A percentile compares a stretch with the other conserved stretches of the same genome.
These are phyloP conservation scores for Nibea coibor DNA, from an alignment of 2,113 vertebrate species.

Conservation along the genomic window DNA sequence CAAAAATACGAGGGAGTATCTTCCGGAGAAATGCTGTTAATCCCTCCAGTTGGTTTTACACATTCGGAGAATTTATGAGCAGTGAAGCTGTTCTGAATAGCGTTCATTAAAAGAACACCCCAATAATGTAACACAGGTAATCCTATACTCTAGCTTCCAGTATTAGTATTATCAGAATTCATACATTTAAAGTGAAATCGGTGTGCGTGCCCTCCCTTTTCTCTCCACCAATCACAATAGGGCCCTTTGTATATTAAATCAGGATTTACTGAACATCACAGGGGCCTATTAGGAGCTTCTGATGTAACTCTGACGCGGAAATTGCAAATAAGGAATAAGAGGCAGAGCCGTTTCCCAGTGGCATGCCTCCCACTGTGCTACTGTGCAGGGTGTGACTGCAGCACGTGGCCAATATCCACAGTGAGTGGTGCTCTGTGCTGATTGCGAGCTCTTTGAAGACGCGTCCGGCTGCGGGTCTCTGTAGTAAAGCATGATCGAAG, in stretches of 20 bases:
- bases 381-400: too few relatives aligned
- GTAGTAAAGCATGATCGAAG: background rate
- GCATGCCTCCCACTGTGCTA: background rate
- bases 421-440: background rate
- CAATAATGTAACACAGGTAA: background rate
- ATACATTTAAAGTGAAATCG: background rate
- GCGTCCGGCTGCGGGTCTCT: background rate
- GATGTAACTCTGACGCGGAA: background rate
- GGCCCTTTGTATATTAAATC: background rate
- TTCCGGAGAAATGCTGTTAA: too few relatives aligned
- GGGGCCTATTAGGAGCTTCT: background rate
- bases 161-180: background rate
- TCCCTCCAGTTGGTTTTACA: too few relatives aligned
- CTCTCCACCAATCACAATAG: background rate
- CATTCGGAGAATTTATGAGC: too few relatives aligned
- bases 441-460: conserved; percentile 12
- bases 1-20: too few relatives aligned
- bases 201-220: background rate
- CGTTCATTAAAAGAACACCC: background rate
- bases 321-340: conserved; percentile 2
- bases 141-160: background rate
- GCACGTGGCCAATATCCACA: background rate
- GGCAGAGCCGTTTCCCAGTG: background rate
- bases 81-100: background rate
- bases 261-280: background rate